Base-by-base conservation (phyloP, 1,140 invertebrate species). In the Ceratosolen solmsi region DNA sequence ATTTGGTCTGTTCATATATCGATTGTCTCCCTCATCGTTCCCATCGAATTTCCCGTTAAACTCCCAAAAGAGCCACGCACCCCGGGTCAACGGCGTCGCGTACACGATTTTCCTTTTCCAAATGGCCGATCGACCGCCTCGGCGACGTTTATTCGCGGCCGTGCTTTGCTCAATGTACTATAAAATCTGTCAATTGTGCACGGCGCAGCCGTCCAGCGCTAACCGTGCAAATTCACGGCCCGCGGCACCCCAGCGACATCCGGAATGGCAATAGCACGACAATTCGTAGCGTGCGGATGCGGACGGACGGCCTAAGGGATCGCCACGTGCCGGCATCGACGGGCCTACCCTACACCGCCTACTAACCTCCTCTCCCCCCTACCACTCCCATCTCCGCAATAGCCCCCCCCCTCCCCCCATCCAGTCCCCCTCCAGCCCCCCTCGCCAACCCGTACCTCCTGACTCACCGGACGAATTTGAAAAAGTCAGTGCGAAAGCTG, bases 121-220 rank as follows among this genome's bases (percentile, higher is more conserved):
- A 77, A 77, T 82, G 80, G 78, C 68, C 80, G 80, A 82, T 72
- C 20, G 80, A 25, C 60, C n/a, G 65, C 84, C 86, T 82, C 82
- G 83, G 82, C 79, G 83, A 54, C 72, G 63, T 38, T 68, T 68
- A 68, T n/a, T n/a, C 63, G 63, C 63, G 63, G 36, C 5, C 63
- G 36, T 75, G 74, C 65, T 80, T 82, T 88, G 88, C 82, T 85
- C 87, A 90, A 90, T 90, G 88, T 89, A 87, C 86, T 89, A 88
- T 89, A 86, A 89, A 90, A 90, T 89, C 87, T 86, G 83, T 60
- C 84, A 72, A 89, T 89, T 89, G 88, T 89, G 74, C 75, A 82
- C 71, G 72, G 72, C 46, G 54, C 38, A 27, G 60, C 56, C 41
- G 22, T 13, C 71, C 30, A 73, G 4, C n/a, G 71, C 33, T 73